Evolutionary conservation across 2,797 vertebrate genomes (phyloP), one percentile per base, ranked within the genome.

Genomic region (Rhynchonycteris naso): DNA sequence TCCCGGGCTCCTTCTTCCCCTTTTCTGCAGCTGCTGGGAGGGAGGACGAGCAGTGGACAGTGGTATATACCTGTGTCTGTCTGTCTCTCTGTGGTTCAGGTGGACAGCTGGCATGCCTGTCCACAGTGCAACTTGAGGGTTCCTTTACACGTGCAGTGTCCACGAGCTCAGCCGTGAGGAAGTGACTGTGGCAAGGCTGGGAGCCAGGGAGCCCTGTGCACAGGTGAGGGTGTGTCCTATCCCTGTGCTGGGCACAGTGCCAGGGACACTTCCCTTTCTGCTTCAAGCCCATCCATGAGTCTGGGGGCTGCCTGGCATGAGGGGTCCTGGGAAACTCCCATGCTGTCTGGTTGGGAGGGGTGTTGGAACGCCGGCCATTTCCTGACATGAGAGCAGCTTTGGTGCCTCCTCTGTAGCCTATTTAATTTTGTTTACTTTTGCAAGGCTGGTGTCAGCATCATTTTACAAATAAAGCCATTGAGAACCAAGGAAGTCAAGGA

Each of bases 341-440:
- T 43, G 43, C 4, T 43, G 43, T 43, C 43, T 43, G 43, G 43
- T 43, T 43, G 43, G 79, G 7, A 16, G 35, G 22, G 21, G n/a
- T 13, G 1, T 50, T 21, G 2, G 16, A 5, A 0, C 24, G 58
- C 43, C 11, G 33, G 35, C 72, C 1, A 22, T 5, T 0, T 81
- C 35, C 61, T 94, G 16, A 12, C 5, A 22, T 47, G 30, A 9
- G 9, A 30, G 24, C 33, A 14, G 52, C 7, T 1, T 0, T 10
- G 8, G n/a, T 7, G 54, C 19, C 35, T 63, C 50, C 26, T 61
- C 19, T 56, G 33, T 52, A 28, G 28, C 14, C 11, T 38, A 10
- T 47, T 65, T 85, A 21, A 87, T 80, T 84, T 75, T 50, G 24
- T 54, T 94, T 72, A 56, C 50, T 52, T 58, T 21, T 76, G 65